A percentile compares a stretch with the other conserved stretches of the same genome.
phyloP scores from a whole-genome alignment of 2,888 invertebrate genomes.

The Lissocephala sabroskyi region DNA sequence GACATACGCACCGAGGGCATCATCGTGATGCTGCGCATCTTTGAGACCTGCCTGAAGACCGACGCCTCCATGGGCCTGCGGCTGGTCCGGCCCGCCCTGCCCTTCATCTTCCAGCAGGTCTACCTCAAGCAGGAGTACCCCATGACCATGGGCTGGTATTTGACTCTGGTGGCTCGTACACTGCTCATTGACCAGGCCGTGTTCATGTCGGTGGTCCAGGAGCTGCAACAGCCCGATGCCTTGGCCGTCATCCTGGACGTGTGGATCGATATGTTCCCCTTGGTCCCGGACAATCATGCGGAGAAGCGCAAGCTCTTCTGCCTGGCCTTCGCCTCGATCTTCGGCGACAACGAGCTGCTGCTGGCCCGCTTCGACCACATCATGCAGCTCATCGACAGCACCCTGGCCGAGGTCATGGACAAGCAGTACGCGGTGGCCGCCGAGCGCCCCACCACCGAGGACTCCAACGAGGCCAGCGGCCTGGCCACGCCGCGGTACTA shows the following conservation, averaged over 20 bases:
- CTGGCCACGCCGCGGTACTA: conserved; percentile 54
- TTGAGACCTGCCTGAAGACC: conserved; percentile 84
- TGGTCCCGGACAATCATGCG: conserved; percentile 78
- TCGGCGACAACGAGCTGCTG: conserved; percentile 81
- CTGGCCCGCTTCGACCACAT: conserved; percentile 82
- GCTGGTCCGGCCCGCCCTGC: conserved; percentile 78
- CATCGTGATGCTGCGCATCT: conserved; percentile 81
- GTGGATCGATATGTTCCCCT: conserved; percentile 86
- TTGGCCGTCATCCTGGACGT: conserved; percentile 81
- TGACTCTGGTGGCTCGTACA: conserved; percentile 85
- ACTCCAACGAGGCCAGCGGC: conserved; percentile 28
- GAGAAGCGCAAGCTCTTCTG: conserved; percentile 89
- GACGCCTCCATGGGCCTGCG: conserved; percentile 82
- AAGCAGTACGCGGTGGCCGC: conserved; percentile 75
- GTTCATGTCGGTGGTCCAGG: conserved; percentile 75
- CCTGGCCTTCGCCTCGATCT: conserved; percentile 79
- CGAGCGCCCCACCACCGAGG: background rate
- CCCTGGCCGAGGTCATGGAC: conserved; percentile 84
- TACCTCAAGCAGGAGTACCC: conserved; percentile 81
- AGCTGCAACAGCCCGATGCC: conserved; percentile 77
- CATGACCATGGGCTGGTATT: conserved; percentile 83
- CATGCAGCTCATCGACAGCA: conserved; percentile 82
- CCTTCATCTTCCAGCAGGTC: conserved; percentile 78
- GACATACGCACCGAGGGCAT: conserved; percentile 85
- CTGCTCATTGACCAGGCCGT: conserved; percentile 80